phyloP scores from a whole-genome alignment of 2,888 invertebrate species.

The Yponomeuta plumbellus region DNA sequence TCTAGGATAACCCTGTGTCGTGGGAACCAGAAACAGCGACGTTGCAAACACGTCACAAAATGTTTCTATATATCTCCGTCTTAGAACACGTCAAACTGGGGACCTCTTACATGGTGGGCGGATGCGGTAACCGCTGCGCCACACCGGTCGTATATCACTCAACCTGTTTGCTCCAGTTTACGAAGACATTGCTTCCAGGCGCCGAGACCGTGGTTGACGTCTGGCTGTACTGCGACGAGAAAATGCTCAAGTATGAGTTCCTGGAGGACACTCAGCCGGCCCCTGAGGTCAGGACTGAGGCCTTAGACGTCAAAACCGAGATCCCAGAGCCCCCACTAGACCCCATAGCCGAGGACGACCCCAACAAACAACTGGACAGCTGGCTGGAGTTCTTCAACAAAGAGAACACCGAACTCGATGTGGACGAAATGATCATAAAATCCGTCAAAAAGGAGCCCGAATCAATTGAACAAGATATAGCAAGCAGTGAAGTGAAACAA shows the following conservation, averaged over 20 bases:
- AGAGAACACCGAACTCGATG: constrained; percentile 51
- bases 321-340: constrained; percentile 15
- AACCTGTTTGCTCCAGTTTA: too few relatives aligned
- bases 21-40: too few relatives aligned
- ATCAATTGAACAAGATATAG: constrained; percentile 9
- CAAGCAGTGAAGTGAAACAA: background rate
- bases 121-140: too few relatives aligned
- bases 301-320: constrained; percentile 17
- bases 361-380: constrained; percentile 34
- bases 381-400: constrained; percentile 66
- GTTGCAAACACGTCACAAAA: too few relatives aligned
- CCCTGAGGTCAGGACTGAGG: constrained; percentile 18
- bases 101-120: too few relatives aligned
- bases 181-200: constrained; percentile 62
- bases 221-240: constrained; percentile 76
- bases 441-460: constrained; percentile 36
- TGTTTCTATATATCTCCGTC: too few relatives aligned
- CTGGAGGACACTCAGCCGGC: constrained; percentile 34
- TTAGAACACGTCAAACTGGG: too few relatives aligned
- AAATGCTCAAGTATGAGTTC: constrained; percentile 57
- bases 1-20: too few relatives aligned
- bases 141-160: too few relatives aligned
- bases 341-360: constrained; percentile 15
- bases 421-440: constrained; percentile 57
- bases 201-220: constrained; percentile 88